A percentile compares a stretch with the other conserved stretches of the same genome.
These are phyloP conservation scores for Conomelus anceps DNA, from an alignment of 2,888 invertebrate species.

Conservation along the genomic window DNA sequence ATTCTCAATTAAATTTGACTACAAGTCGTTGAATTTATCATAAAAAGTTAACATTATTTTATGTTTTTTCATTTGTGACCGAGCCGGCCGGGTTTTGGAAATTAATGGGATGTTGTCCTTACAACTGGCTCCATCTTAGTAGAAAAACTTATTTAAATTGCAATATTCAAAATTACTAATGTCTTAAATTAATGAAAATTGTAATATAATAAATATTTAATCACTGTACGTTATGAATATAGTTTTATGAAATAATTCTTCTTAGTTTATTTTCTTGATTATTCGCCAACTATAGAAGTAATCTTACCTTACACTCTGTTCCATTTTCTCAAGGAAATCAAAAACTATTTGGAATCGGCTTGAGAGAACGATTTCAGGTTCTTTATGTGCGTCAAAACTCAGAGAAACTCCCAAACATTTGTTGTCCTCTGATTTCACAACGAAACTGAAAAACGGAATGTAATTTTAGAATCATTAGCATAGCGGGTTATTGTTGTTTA, in stretches of 20 bases:
- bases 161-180: no score
- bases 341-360: conserved; percentile 66
- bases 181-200: no score
- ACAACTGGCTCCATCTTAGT: no score
- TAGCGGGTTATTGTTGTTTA: no score
- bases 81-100: no score
- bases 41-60: no score
- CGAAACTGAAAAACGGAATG: conserved; percentile 52
- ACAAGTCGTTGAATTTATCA: no score
- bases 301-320: conserved; percentile 60
- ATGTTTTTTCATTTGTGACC: no score
- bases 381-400: conserved; percentile 75
- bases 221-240: neutral
- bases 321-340: conserved; percentile 69
- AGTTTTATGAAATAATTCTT: neutral
- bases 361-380: conserved; percentile 64
- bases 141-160: no score
- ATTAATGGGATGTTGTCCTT: no score
- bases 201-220: neutral
- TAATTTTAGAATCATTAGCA: no score
- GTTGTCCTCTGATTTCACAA: conserved; percentile 51
- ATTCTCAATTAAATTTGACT: no score
- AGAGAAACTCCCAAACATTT: conserved; percentile 62
- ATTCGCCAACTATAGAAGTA: neutral
- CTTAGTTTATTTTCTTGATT: neutral